Evolutionary conservation across 2,888 invertebrate species (phyloP), one percentile per base, ranked within the genome.

Genomic region (Lottia scabra): DNA sequence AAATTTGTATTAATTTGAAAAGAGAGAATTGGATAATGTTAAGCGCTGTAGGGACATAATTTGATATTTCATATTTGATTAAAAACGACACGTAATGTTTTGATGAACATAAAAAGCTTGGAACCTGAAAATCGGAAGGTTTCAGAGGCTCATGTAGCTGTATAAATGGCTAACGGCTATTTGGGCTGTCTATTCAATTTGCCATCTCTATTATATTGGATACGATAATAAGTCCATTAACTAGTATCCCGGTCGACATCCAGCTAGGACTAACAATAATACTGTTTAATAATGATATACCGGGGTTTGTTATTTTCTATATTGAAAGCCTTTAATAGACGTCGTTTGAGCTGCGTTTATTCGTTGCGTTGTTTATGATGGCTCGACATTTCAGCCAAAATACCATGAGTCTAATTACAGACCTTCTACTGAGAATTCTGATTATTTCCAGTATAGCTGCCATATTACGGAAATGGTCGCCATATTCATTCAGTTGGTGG

Each of bases 231-330:
- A 23, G 23, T 19, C 56, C 56, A 56, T 56, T 56, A 56, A 56
- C 19, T 56, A 23, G 19, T 19, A 23, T 56, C 56, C 56, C 10
- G 13, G 10, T n/a, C 56, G 56, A 23, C 23, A 56, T 56, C 56
- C 56, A 56, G 56, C 56, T 56, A 56, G 5, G 56, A 56, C 10
- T 56, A 56, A 56, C 56, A 56, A 56, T 56, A 56, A 56, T 56
- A 56, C 12, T 56, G 56, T 56, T 56, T 19, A 56, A 23, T 56
- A 56, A 56, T 56, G 23, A 56, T 56, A 56, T 23, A 38, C 10
- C 38, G 19, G 56, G 56, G 19, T 38, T 56, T 56, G 56, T 23
- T 56, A 19, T 23, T 56, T 56, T 56, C 23, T 23, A 23, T 23
- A 23, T 23, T 56, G 19, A 56, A 56, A 56, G 56, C 19, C 56